Conservation (phyloP, 2,888 invertebrate genomes). For the Drosophila birchii region DNA sequence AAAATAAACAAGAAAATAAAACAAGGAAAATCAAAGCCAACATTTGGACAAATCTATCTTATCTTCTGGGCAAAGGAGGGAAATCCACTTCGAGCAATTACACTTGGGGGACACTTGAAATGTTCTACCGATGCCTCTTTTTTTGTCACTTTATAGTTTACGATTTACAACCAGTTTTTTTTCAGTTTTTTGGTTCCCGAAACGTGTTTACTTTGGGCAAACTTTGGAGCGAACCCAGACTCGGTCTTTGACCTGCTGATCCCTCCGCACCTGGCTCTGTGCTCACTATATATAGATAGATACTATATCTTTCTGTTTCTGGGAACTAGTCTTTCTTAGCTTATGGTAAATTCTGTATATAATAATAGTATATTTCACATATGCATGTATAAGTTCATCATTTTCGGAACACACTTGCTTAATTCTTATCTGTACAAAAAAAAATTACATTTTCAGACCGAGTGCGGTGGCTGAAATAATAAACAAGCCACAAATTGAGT, state of each 20-base stretch:
- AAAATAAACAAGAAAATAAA: slow-evolving; percentile 41
- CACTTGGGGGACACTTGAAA: slow-evolving; percentile 17
- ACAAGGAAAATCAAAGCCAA: slow-evolving; percentile 39
- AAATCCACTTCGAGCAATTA: background rate
- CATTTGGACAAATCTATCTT: slow-evolving; percentile 29
- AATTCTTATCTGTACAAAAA: background rate
- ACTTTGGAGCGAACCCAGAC: slow-evolving; percentile 10
- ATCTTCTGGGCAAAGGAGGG: slow-evolving; percentile 9
- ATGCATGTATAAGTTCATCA: background rate
- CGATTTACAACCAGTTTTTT: slow-evolving; percentile 11
- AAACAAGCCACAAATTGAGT: background rate
- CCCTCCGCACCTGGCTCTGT: background rate
- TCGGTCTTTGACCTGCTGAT: slow-evolving; percentile 37
- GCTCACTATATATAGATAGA: background rate
- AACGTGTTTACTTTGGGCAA: slow-evolving; percentile 29
- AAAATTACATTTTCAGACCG: background rate
- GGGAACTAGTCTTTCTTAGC: background rate
- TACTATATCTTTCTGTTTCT: background rate
- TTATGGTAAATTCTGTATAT: background rate
- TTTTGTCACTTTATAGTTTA: slow-evolving; percentile 8
- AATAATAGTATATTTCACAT: background rate
- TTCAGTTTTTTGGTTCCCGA: background rate
- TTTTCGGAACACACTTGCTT: background rate
- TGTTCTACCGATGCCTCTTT: slow-evolving; percentile 10
- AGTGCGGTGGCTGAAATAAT: background rate